Conservation (phyloP, 2,113 vertebrate genomes). For the Pseudolaguvia tuberculata region DNA sequence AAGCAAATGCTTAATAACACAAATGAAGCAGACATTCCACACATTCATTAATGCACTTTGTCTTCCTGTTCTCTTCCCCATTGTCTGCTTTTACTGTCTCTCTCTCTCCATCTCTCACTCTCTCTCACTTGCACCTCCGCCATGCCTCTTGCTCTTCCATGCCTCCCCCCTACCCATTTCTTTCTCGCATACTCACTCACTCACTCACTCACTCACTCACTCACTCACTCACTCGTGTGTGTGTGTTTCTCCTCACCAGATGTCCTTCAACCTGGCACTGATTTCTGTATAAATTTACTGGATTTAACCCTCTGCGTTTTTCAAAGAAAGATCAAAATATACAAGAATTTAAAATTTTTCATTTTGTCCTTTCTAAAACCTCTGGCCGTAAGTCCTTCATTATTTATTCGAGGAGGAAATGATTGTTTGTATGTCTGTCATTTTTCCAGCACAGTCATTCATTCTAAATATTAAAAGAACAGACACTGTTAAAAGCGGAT, state of each 20-base stretch:
- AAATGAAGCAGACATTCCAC: not conserved
- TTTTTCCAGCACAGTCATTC: too few species aligned
- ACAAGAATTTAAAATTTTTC: not conserved
- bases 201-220: not conserved
- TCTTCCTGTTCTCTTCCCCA: conserved; percentile 39
- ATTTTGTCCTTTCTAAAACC: not conserved
- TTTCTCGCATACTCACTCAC: not conserved
- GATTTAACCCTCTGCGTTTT: conserved; percentile 30
- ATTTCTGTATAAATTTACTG: conserved; percentile 33
- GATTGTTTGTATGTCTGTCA: not conserved
- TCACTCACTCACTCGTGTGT: not conserved
- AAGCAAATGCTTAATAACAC: conserved; percentile 4
- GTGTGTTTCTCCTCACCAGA: conserved; percentile 38
- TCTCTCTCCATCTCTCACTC: not conserved
- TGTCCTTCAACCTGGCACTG: conserved; percentile 39
- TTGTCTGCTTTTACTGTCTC: not conserved
- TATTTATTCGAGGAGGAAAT: not conserved
- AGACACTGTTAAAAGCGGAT: not conserved
- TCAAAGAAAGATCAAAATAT: not conserved
- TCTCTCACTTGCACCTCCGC: not conserved
- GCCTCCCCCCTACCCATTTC: too few species aligned
- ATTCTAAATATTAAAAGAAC: not conserved
- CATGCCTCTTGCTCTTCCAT: too few species aligned
- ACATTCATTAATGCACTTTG: not conserved
- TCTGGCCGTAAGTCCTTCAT: not conserved